Percentiles rank a stretch among this genome's conserved stretches.
Conservation (phyloP, 1,140 invertebrate species). For the Drosophila erecta region DNA sequence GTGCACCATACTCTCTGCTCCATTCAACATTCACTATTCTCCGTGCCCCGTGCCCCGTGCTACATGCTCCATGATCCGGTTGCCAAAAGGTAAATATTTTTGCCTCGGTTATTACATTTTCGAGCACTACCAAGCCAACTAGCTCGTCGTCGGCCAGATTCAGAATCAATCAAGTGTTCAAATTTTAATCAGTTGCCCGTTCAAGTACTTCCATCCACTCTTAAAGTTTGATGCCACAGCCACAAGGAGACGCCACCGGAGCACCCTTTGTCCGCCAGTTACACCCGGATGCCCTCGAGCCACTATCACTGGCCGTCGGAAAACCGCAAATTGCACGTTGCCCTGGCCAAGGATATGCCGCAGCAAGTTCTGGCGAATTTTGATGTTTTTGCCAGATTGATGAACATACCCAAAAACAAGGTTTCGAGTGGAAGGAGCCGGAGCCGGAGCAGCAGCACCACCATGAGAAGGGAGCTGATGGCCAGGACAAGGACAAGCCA, state of each 20-base stretch:
- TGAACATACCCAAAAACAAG: constrained; percentile 56
- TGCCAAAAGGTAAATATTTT: constrained; percentile 79
- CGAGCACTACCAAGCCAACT: constrained; percentile 49
- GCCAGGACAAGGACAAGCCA: constrained; percentile 31
- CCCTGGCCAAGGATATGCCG: constrained; percentile 38
- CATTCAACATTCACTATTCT: constrained; percentile 14
- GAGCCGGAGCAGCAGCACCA: not conserved
- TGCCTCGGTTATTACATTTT: constrained; percentile 75
- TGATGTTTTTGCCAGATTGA: constrained; percentile 78
- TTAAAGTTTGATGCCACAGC: constrained; percentile 63
- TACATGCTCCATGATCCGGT: constrained; percentile 47
- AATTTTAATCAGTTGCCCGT: constrained; percentile 75
- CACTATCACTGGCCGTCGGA: constrained; percentile 55
- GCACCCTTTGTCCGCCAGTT: constrained; percentile 28
- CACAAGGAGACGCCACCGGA: constrained; percentile 8
- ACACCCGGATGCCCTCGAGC: constrained; percentile 23
- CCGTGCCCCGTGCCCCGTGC: constrained; percentile 20
- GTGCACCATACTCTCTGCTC: constrained; percentile 34
- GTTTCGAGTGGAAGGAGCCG: not conserved
- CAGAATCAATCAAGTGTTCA: constrained; percentile 76
- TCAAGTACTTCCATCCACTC: constrained; percentile 64
- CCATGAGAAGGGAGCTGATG: no score
- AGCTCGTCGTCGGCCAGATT: constrained; percentile 43
- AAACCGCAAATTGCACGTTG: constrained; percentile 69
- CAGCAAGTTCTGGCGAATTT: constrained; percentile 55